Evolutionary conservation across 2,113 vertebrate genomes (phyloP).

Genomic region (Podilymbus podiceps): DNA sequence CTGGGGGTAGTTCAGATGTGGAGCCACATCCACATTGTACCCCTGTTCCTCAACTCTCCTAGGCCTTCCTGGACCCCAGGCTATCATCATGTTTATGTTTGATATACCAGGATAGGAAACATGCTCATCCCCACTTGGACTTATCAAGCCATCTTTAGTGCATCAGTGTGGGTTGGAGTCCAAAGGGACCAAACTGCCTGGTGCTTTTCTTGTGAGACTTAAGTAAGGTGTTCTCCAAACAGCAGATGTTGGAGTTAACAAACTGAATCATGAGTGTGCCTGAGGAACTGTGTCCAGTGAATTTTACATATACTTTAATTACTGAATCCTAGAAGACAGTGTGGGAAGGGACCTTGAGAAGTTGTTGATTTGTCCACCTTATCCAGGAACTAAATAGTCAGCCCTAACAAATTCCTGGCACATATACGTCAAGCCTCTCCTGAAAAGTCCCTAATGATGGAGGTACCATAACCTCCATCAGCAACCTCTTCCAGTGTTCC

Average conservation of each 20-base stretch:
- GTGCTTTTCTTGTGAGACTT: not conserved
- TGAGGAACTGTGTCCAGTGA: not conserved
- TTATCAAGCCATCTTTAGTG: not conserved
- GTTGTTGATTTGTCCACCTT: not conserved
- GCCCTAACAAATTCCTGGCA: not conserved
- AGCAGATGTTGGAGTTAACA: not conserved
- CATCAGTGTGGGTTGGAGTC: not conserved
- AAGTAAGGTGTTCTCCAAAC: not conserved
- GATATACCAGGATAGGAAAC: not conserved
- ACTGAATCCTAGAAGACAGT: not conserved
- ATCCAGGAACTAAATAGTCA: not conserved
- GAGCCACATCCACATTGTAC: accelerated
- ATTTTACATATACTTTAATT: not conserved
- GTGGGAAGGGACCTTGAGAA: not conserved
- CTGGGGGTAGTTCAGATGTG: not conserved
- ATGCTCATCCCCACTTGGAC: not conserved
- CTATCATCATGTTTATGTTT: not conserved
- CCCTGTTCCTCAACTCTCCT: not conserved
- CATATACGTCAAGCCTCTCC: not conserved
- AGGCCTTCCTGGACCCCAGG: not conserved
- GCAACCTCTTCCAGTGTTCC: not conserved
- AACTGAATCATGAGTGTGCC: not conserved
- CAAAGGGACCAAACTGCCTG: not conserved
- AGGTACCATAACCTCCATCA: not conserved
- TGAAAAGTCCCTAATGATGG: not conserved